A percentile compares a stretch with the other conserved stretches of the same genome.
Conservation (phyloP, 2,113 vertebrate genomes). For the Petromus typicus region DNA sequence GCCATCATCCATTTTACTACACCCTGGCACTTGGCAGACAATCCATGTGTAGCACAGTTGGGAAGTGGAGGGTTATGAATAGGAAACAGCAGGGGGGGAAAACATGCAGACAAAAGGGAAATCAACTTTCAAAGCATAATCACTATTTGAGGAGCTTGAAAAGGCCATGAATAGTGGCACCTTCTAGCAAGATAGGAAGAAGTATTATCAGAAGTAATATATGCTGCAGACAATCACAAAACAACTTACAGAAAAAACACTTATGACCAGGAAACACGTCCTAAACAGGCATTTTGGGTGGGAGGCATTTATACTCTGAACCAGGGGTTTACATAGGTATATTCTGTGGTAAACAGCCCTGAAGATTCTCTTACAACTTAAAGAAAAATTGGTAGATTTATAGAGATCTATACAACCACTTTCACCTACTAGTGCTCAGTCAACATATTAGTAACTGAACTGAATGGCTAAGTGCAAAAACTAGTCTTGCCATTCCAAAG, state of each 20-base stretch:
- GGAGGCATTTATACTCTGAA: background rate
- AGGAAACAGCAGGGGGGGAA: background rate
- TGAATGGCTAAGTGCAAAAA: background rate
- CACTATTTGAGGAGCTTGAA: background rate
- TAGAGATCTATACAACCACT: background rate
- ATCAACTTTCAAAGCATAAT: background rate
- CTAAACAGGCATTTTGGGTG: background rate
- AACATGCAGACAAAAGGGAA: background rate
- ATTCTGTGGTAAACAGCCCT: background rate
- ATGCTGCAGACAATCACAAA: background rate
- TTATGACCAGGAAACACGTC: background rate
- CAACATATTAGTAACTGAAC: background rate
- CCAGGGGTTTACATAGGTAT: background rate
- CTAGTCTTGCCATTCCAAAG: background rate
- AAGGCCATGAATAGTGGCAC: background rate
- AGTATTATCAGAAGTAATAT: background rate
- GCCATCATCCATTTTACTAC: constrained; percentile 68
- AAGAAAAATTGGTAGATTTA: constrained; percentile 14
- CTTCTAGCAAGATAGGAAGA: background rate
- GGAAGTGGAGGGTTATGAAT: constrained; percentile 47
- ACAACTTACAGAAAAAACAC: background rate
- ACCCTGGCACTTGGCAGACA: constrained; percentile 74
- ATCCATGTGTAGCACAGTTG: constrained; percentile 69
- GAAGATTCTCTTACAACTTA: background rate
- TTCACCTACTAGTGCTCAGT: background rate